Evolutionary conservation across 2,888 invertebrate genomes (phyloP).

Genomic region (Scelioninae gen. 1): DNA sequence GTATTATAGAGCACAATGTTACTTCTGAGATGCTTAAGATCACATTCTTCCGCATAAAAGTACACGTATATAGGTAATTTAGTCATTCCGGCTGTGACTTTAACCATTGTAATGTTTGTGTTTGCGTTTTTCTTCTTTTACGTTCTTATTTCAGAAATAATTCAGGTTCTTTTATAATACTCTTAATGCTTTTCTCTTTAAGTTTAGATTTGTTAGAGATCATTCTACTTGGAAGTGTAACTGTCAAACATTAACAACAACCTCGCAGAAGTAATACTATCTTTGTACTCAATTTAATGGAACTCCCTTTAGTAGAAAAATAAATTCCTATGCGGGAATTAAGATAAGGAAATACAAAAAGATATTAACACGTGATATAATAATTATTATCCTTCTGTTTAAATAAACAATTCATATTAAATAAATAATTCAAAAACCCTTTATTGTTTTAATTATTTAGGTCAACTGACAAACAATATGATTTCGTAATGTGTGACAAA

Average conservation of each 20-base stretch:
- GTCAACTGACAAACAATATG: too few relatives aligned
- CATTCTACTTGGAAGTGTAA: conserved; percentile 7
- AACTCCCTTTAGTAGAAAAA: neutral
- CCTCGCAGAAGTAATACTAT: neutral
- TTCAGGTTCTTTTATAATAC: conserved; percentile 15
- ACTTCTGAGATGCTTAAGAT: neutral
- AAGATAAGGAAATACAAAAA: too few relatives aligned
- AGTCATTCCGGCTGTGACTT: conserved; percentile 6
- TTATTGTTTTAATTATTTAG: too few relatives aligned
- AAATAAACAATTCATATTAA: too few relatives aligned
- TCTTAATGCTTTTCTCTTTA: conserved; percentile 13
- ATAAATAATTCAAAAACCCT: too few relatives aligned
- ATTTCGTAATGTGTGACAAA: conserved; percentile 11
- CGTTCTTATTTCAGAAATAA: conserved; percentile 10
- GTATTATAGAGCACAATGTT: too few relatives aligned
- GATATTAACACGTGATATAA: too few relatives aligned
- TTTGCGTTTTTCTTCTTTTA: conserved; percentile 11
- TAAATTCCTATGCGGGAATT: neutral
- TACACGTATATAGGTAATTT: conserved; percentile 22
- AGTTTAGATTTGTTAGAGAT: conserved; percentile 25
- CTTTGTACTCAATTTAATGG: conserved; percentile 16
- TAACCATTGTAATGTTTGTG: conserved; percentile 13
- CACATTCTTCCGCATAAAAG: neutral
- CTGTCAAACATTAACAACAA: conserved; percentile 17
- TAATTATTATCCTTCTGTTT: too few relatives aligned